These are phyloP conservation scores for Melanotaenia boesemani DNA, from an alignment of 2,797 vertebrate species.

Conservation along the genomic window DNA sequence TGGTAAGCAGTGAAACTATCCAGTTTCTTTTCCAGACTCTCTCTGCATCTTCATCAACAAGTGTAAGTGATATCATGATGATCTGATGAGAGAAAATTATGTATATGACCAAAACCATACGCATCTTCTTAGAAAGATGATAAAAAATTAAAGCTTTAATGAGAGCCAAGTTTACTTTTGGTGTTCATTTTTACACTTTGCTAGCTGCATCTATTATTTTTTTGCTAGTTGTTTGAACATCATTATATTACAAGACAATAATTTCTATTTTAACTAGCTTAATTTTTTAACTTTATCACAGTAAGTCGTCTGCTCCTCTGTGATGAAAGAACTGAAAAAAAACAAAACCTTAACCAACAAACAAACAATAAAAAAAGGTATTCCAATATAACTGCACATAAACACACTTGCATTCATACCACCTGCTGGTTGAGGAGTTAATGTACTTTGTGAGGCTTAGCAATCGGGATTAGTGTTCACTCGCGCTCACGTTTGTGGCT, in stretches of 20 bases:
- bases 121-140: background rate
- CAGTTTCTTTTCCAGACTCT: constrained; percentile 6
- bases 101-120: background rate
- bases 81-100: background rate
- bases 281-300: background rate
- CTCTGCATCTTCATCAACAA: constrained; percentile 13
- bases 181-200: background rate
- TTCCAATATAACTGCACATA: background rate
- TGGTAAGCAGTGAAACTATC: constrained; percentile 39
- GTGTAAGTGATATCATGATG: constrained; percentile 37
- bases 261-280: background rate
- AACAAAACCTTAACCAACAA: background rate
- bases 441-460: constrained; percentile 75
- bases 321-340: constrained; percentile 15
- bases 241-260: background rate
- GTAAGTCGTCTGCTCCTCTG: background rate
- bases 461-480: constrained; percentile 62
- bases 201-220: constrained; percentile 1
- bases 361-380: background rate
- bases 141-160: constrained; percentile 22
- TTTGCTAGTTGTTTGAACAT: background rate
- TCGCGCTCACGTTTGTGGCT: constrained; percentile 63
- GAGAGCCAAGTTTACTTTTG: background rate
- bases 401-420: constrained; percentile 32
- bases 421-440: constrained; percentile 69